Conservation (phyloP, 2,113 vertebrate species). For the Melanostigma gelatinosum region DNA sequence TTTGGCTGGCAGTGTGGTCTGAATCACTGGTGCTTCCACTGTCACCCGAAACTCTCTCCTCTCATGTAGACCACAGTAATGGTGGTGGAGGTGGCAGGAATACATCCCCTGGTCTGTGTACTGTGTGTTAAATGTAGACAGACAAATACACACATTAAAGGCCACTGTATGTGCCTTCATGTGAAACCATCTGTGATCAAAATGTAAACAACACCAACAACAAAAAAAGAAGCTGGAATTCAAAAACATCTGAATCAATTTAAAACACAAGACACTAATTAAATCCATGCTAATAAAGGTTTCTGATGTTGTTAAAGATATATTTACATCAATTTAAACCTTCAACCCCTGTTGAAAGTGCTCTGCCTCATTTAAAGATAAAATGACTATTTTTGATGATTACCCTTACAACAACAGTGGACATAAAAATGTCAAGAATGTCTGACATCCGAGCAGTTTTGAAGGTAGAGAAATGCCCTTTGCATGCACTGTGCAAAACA, state of each 20-base stretch:
- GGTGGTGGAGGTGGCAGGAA: constrained; percentile 96
- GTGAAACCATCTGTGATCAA: neutral
- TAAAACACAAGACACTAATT: neutral
- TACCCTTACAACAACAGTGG: no score
- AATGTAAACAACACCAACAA: neutral
- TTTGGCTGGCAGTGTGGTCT: constrained; percentile 69
- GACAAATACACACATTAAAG: neutral
- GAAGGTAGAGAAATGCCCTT: no score
- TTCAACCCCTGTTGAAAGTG: neutral
- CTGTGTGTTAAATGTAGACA: constrained; percentile 48
- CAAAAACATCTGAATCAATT: neutral
- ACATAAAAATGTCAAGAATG: no score
- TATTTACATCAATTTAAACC: neutral
- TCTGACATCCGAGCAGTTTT: no score
- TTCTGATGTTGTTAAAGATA: neutral
- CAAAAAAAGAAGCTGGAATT: neutral
- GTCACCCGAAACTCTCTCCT: constrained; percentile 88
- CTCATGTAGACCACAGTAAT: constrained; percentile 96
- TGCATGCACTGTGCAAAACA: neutral
- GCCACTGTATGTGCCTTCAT: no score
- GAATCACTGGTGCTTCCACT: constrained; percentile 74
- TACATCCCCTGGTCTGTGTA: constrained; percentile 89
- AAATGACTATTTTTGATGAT: neutral
- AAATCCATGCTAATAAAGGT: neutral
- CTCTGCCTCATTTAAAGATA: neutral